phyloP scores from a whole-genome alignment of 1,140 invertebrate species.

The Pararge aegeria region DNA sequence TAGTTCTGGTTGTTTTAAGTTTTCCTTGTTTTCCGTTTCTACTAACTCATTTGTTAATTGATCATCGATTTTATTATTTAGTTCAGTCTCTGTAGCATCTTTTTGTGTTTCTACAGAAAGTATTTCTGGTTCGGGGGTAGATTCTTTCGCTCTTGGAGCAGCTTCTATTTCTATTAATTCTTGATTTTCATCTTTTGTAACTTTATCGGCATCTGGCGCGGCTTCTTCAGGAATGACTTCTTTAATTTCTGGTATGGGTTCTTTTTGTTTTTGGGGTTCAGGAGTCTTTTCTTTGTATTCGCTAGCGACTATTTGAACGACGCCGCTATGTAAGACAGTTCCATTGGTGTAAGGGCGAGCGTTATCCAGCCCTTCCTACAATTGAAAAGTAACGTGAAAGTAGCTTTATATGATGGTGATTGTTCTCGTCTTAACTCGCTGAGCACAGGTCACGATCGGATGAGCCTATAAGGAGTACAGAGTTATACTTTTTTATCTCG shows the following conservation, averaged over 20 bases:
- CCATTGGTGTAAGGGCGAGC: conserved; percentile 73
- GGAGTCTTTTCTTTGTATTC: conserved; percentile 57
- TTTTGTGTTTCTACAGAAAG: conserved; percentile 25
- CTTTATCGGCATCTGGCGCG: not conserved
- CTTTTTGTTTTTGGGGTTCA: conserved; percentile 37
- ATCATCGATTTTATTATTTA: not conserved
- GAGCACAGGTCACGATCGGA: too few relatives aligned
- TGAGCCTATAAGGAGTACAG: too few relatives aligned
- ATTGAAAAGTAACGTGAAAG: conserved; percentile 14
- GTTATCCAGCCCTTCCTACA: conserved; percentile 69
- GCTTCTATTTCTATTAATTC: conserved; percentile 24
- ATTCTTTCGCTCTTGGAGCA: conserved; percentile 21
- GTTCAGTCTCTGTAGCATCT: not conserved
- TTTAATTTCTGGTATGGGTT: conserved; percentile 36
- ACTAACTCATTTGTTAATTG: not conserved
- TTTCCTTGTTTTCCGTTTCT: not conserved
- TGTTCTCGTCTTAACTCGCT: too few relatives aligned
- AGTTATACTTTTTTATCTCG: too few relatives aligned
- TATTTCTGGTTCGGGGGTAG: conserved; percentile 14
- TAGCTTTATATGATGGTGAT: not conserved
- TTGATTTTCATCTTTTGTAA: conserved; percentile 1
- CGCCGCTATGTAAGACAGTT: conserved; percentile 58
- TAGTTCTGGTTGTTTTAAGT: not conserved
- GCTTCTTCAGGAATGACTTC: conserved; percentile 23
- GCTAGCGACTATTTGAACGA: conserved; percentile 64